These are phyloP conservation scores for Strigamia maritima DNA, from an alignment of 2,888 invertebrate species.

Conservation along the genomic window DNA sequence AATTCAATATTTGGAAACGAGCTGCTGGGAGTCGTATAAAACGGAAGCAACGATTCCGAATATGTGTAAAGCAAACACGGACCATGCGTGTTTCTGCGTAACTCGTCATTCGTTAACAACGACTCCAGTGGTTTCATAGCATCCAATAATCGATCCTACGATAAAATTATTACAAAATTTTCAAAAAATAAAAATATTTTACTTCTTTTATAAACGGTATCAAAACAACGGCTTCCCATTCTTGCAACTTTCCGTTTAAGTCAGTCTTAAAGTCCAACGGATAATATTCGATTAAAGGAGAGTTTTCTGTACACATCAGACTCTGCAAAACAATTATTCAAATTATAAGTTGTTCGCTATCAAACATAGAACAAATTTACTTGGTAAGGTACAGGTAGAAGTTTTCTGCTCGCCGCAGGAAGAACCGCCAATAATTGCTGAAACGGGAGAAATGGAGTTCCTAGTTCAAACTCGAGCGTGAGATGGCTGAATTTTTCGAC, in stretches of 20 bases:
- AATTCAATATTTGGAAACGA: constrained; percentile 48
- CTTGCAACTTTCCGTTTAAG: constrained; percentile 90
- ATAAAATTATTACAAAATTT: constrained; percentile 40
- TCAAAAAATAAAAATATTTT: constrained; percentile 24
- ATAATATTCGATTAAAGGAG: constrained; percentile 85
- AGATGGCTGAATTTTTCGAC: constrained; percentile 71
- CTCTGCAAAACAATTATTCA: constrained; percentile 44
- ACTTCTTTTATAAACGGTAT: constrained; percentile 90
- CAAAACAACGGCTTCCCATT: constrained; percentile 93
- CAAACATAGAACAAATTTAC: constrained; percentile 46
- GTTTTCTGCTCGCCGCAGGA: constrained; percentile 76
- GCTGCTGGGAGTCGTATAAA: constrained; percentile 48
- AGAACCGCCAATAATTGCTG: constrained; percentile 85
- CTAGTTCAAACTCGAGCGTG: constrained; percentile 76
- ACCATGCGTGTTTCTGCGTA: constrained; percentile 74
- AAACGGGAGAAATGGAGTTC: constrained; percentile 86
- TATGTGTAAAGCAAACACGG: constrained; percentile 79
- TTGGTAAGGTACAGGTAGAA: constrained; percentile 75
- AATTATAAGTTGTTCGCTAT: not conserved
- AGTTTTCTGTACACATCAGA: constrained; percentile 72
- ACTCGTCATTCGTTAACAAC: constrained; percentile 67
- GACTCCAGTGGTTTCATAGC: constrained; percentile 71
- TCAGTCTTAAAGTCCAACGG: constrained; percentile 88
- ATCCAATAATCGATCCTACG: constrained; percentile 63
- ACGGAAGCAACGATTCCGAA: constrained; percentile 59